These are phyloP conservation scores for Chalcis sispes DNA, from an alignment of 2,888 invertebrate species.

Conservation along the genomic window DNA sequence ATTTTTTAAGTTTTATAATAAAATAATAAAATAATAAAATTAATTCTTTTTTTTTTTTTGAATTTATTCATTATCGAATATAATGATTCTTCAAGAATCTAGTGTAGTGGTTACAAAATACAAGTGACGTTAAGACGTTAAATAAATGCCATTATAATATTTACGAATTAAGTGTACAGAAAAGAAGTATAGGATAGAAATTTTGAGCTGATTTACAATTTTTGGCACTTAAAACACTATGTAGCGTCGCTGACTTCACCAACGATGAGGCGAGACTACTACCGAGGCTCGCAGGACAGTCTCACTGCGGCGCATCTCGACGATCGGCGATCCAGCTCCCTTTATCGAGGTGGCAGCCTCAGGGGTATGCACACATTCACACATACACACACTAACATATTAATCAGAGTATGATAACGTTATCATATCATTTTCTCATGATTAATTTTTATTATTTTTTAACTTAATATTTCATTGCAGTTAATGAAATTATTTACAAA, in stretches of 20 bases:
- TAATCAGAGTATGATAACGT: background rate
- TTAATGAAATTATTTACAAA: too few relatives aligned
- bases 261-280: slow-evolving; percentile 92
- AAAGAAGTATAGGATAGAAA: slow-evolving; percentile 65
- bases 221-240: slow-evolving; percentile 73
- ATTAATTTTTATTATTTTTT: slow-evolving; percentile 7
- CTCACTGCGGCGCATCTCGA: slow-evolving; percentile 81
- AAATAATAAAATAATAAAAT: background rate
- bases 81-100: background rate
- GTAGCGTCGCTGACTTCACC: slow-evolving; percentile 78
- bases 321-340: slow-evolving; percentile 79
- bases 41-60: too few relatives aligned
- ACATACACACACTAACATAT: slow-evolving; percentile 49
- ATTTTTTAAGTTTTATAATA: background rate
- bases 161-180: background rate
- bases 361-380: slow-evolving; percentile 70
- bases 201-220: slow-evolving; percentile 66
- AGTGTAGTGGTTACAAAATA: too few relatives aligned
- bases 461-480: slow-evolving; percentile 1
- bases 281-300: slow-evolving; percentile 94
- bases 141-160: background rate
- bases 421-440: background rate
- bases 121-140: too few relatives aligned
- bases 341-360: slow-evolving; percentile 84
- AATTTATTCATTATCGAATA: too few relatives aligned